Conservation (phyloP, 2,113 vertebrate genomes). For the Crotalus viridis region DNA sequence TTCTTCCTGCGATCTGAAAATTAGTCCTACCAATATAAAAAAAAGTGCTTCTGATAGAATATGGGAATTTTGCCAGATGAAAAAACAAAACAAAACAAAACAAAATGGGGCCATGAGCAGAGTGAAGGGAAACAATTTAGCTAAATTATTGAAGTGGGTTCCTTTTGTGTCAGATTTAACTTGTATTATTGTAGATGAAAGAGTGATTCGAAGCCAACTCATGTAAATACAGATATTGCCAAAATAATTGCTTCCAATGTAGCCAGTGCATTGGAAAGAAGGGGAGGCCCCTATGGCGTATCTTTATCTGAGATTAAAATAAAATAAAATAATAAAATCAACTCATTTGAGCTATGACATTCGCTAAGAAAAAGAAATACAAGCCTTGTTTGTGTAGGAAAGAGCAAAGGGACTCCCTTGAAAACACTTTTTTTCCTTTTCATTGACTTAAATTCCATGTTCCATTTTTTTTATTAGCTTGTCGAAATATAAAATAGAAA, state of each 20-base stretch:
- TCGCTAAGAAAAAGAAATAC: neutral
- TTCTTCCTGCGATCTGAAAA: conserved; percentile 19
- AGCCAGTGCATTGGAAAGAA: neutral
- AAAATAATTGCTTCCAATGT: neutral
- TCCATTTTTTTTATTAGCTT: no score
- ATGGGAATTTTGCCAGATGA: neutral
- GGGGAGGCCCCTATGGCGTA: neutral
- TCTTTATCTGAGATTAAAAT: neutral
- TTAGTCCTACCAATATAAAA: neutral
- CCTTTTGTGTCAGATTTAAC: neutral
- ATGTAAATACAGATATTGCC: neutral
- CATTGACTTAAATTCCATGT: neutral
- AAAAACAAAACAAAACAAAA: neutral
- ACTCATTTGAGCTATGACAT: neutral
- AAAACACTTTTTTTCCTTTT: neutral
- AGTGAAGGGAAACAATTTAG: no score
- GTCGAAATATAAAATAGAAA: no score
- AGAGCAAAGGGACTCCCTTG: no score
- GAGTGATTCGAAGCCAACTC: neutral
- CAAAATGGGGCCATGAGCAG: no score
- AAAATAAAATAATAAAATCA: neutral
- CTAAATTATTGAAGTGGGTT: neutral
- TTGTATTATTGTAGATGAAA: neutral
- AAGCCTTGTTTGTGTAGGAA: neutral
- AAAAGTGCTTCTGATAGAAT: neutral